A percentile compares a stretch with the other conserved stretches of the same genome.
phyloP scores from a whole-genome alignment of 35 echinoderm and acorn worm genomes.

The Apostichopus japonicus region DNA sequence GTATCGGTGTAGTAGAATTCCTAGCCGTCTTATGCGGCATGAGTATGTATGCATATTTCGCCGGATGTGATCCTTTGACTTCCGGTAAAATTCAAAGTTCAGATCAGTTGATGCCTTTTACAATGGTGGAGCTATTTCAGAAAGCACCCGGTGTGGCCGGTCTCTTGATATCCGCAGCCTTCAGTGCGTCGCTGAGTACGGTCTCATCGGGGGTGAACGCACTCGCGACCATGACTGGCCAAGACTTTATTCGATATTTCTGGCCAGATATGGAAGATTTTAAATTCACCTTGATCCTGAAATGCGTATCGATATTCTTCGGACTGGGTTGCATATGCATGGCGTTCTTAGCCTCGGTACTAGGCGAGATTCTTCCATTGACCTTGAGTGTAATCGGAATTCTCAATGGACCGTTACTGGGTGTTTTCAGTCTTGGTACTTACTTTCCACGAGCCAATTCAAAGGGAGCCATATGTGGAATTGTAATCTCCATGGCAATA shows the following conservation, averaged over 20 bases:
- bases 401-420: conserved; percentile 34
- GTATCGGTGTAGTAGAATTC: neutral
- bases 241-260: conserved; percentile 40
- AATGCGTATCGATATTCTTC: conserved; percentile 8
- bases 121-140: conserved; percentile 2
- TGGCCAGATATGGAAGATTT: conserved; percentile 20
- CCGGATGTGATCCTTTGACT: conserved; percentile 19
- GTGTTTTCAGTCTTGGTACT: conserved; percentile 26
- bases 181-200: conserved; percentile 21
- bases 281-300: conserved; percentile 36
- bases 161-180: neutral
- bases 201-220: conserved; percentile 51
- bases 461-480: conserved; percentile 16
- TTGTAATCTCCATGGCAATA: neutral
- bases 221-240: conserved; percentile 29
- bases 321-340: conserved; percentile 1
- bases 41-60: conserved; percentile 34
- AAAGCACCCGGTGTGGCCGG: conserved; percentile 5
- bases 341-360: conserved; percentile 12
- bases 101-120: conserved; percentile 31
- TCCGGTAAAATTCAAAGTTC: neutral
- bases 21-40: neutral
- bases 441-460: conserved; percentile 29
- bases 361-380: conserved; percentile 11
- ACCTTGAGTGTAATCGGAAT: conserved; percentile 16